phyloP scores from a whole-genome alignment of 2,888 invertebrate species.

The Quadroppia sp. region DNA sequence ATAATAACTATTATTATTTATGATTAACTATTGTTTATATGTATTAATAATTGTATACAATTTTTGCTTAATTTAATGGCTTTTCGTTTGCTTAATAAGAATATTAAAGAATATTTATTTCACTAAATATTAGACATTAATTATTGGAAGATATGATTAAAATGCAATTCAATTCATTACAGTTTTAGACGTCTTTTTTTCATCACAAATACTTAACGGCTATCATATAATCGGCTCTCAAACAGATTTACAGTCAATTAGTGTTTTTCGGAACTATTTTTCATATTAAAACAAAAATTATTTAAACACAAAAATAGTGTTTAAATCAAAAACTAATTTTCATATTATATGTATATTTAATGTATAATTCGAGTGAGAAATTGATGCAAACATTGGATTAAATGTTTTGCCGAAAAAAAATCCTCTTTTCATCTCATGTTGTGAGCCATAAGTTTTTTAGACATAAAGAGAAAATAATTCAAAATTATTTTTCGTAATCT shows the following conservation, averaged over 20 bases:
- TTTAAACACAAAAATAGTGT: neutral
- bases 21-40: neutral
- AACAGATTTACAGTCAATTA: neutral
- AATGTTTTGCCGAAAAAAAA: slow-evolving; percentile 9
- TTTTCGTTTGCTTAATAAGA: neutral
- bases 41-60: neutral
- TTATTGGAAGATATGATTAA: neutral
- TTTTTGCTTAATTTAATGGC: neutral
- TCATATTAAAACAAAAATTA: neutral
- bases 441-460: neutral
- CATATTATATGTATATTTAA: neutral
- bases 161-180: neutral
- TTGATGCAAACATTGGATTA: neutral
- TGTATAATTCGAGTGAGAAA: neutral
- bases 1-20: neutral
- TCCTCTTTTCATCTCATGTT: neutral
- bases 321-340: slow-evolving; percentile 3
- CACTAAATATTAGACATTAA: neutral
- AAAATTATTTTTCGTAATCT: too few relatives aligned
- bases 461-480: too few relatives aligned
- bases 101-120: neutral
- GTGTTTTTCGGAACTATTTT: neutral
- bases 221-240: neutral
- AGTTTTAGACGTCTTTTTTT: neutral
- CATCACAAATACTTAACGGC: too few relatives aligned